These are phyloP conservation scores for Oscheius sp. DNA, from an alignment of 2,888 invertebrate species.

Conservation along the genomic window DNA sequence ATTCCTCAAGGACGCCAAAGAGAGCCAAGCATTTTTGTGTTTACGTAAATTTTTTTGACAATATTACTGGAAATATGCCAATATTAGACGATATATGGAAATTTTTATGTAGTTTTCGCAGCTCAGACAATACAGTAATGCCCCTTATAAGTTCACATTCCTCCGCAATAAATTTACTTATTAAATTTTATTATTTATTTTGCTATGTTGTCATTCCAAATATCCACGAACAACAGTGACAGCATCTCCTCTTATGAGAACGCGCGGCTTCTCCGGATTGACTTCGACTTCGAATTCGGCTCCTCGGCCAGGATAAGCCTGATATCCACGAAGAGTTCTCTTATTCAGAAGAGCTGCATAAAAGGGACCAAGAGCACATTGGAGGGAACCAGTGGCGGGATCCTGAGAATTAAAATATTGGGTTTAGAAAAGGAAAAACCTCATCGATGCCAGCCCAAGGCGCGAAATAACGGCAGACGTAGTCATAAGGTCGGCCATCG, in stretches of 20 bases:
- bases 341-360: conserved; percentile 54
- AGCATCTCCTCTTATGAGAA: conserved; percentile 20
- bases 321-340: conserved; percentile 49
- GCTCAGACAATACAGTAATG: no score
- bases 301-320: conserved; percentile 53
- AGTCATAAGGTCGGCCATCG: conserved; percentile 69
- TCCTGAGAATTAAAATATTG: conserved; percentile 56
- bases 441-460: conserved; percentile 75
- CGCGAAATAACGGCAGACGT: conserved; percentile 75
- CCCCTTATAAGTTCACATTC: no score
- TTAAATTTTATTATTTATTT: no score
- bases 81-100: no score
- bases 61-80: no score
- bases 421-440: not conserved
- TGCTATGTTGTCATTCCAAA: no score
- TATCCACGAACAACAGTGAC: conserved; percentile 23
- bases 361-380: conserved; percentile 63
- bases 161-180: no score
- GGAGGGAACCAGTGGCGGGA: conserved; percentile 74
- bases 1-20: no score
- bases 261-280: not conserved
- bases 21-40: no score
- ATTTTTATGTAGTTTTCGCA: no score
- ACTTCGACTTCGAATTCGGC: conserved; percentile 45
- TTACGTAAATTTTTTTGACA: no score